Base-by-base conservation (phyloP, 2,797 vertebrate species). In the Sebastes elongatus region DNA sequence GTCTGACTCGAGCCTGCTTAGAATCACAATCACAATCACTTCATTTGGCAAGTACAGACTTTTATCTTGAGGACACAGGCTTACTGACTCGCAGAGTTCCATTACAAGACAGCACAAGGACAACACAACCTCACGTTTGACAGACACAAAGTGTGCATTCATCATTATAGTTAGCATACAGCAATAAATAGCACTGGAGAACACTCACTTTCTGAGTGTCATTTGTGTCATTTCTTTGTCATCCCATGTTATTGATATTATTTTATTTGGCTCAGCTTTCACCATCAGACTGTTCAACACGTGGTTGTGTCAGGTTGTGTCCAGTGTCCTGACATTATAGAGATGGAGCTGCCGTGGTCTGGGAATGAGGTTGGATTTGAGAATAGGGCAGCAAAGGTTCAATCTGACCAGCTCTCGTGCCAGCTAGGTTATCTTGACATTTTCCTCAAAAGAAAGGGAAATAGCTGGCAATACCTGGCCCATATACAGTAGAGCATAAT, bases 1-100 rank as follows among this genome's bases (percentile, higher is more conserved):
- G n/a, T 81, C 71, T 64, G 78, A 79, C 74, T 32, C 57, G 20
- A 25, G 53, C 80, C 65, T 71, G 68, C 68, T 60, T 23, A 25
- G 78, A 88, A 75, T 80, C 65, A 65, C 52, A 71, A 84, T 70
- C 55, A 69, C 23, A 80, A 74, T 80, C 38, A 46, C 59, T 75
- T 82, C 52, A 66, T 80, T 71, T 76, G 72, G 33, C 35, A 25
- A 64, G 27, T 61, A 27, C 49, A 64, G 60, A 20, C 2, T 71
- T 25, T 64, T 74, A 60, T 71, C 30, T 35, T 6, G 10, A 33
- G 32, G 32, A 38, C 60, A 55, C 33, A 16, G n/a, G 22, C 42
- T 23, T 16, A 4, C 49, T 57, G 66, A 66, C 35, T 62, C 20
- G 13, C 61, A 33, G 57, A 33, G 35, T 52, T 68, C 33, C 9